Percentiles rank a stretch among this genome's conserved stretches.
phyloP scores from a whole-genome alignment of 2,888 invertebrate genomes.

The Mactromeris polynyma region DNA sequence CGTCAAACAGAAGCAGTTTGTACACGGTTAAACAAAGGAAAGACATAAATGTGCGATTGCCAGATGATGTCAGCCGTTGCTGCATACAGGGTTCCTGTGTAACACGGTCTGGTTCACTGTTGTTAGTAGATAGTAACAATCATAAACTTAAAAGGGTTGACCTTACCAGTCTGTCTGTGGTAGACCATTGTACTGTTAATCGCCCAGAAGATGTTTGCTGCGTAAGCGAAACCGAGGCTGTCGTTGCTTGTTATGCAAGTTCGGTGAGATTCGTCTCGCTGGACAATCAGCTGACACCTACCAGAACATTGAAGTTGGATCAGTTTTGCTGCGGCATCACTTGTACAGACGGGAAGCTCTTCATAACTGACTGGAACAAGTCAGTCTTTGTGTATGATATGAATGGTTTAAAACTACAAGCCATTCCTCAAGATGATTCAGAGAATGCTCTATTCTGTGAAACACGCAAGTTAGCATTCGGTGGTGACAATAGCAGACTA shows the following conservation, averaged over 20 bases:
- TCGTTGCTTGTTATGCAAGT: not conserved
- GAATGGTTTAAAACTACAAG: not conserved
- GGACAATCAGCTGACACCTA: not conserved
- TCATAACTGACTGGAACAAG: not conserved
- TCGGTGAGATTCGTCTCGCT: not conserved
- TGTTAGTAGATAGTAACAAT: not conserved
- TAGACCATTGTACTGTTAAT: not conserved
- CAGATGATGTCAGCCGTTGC: not conserved
- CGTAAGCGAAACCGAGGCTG: not conserved
- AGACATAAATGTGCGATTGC: not conserved
- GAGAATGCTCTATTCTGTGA: not conserved
- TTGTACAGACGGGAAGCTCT: not conserved
- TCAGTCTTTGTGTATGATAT: not conserved
- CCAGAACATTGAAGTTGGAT: not conserved
- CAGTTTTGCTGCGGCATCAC: not conserved
- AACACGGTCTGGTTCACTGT: not conserved
- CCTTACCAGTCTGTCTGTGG: not conserved
- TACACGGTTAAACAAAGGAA: not conserved
- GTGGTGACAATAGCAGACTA: not conserved
- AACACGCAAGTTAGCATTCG: not conserved
- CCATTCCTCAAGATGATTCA: not conserved
- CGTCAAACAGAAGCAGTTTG: not conserved
- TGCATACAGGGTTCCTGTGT: not conserved
- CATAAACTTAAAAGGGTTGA: slow-evolving; percentile 2
- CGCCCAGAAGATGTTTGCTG: not conserved